Conservation (phyloP, 2,888 invertebrate genomes). For the Agrotis exclamationis region DNA sequence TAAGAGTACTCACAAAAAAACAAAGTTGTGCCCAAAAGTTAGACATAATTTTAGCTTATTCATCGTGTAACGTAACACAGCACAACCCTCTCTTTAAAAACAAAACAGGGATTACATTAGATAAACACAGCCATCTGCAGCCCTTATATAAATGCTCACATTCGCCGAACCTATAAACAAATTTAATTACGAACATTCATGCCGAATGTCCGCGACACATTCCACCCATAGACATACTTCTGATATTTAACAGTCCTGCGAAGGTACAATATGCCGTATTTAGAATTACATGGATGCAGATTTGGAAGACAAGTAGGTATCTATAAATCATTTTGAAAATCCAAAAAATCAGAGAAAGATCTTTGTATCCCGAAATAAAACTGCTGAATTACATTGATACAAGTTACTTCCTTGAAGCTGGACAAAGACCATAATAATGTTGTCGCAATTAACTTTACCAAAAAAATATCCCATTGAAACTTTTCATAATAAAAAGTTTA, state of each 20-base stretch:
- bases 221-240: constrained; percentile 9
- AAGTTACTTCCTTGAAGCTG: neutral
- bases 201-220: constrained; percentile 9
- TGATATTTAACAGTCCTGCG: constrained; percentile 14
- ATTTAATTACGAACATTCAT: constrained; percentile 38
- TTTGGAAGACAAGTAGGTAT: neutral
- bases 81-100: neutral
- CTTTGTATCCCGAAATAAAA: too few relatives aligned
- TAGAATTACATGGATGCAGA: neutral
- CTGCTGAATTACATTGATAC: too few relatives aligned
- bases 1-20: too few relatives aligned
- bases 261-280: neutral
- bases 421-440: neutral
- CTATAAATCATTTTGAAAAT: too few relatives aligned
- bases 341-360: too few relatives aligned
- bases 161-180: constrained; percentile 25
- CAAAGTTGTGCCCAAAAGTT: too few relatives aligned
- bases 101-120: constrained; percentile 4
- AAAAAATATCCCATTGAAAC: neutral
- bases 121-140: constrained; percentile 5
- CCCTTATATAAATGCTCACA: constrained; percentile 13
- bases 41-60: neutral
- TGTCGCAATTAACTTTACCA: neutral
- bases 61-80: neutral
- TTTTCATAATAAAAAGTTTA: neutral